Base-by-base conservation (phyloP, 2,113 vertebrate genomes). In the Pseudopipra pipra region DNA sequence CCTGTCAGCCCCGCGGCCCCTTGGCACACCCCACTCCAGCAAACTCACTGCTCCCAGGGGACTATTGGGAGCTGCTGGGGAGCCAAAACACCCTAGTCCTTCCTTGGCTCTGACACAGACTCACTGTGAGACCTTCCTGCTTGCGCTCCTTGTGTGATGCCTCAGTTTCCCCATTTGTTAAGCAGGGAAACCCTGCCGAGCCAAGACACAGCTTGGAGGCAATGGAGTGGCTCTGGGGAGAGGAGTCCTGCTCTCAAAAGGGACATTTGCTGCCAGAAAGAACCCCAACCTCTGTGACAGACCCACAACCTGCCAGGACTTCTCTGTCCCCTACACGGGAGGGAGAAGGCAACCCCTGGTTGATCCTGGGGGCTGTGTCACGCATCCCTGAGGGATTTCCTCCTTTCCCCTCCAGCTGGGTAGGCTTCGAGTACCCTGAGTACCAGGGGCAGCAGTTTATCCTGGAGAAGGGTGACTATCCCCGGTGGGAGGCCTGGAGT, bases 401-500 rank as follows among this genome's bases (percentile, higher is more conserved):
- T 81, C 56, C 58, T 67, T 81, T 92, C 58, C 89, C 71, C 70
- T 66, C 11, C 95, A 99, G 99, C 47, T 99, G 99, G 99, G 98
- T 99, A 84, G 99, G 99, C 54, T 99, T 98, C 18, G 99, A 99
- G 96, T 99, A 99, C 95, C 99, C 99, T 0, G 99, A 99, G 95
- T 99, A 98, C 98, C 99, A 99, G 98, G 99, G 99, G 73, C 99
- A 99, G 98, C 99, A 99, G 97, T 99, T 99, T 87, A 99, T 99
- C 96, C 98, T 99, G 97, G 99, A 99, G 98, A 99, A 99, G 93
- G 99, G 99, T 43, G 99, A 99, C 96, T 99, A 99, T 52, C 99
- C 99, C 78, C 98, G 98, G 91, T 99, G 98, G 95, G 98, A 99
- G 74, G 98, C 99, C 91, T 99, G 99, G 99, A 99, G 99, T 0